Base-by-base conservation (phyloP, 2,888 invertebrate species). In the Chironomus riparius region DNA sequence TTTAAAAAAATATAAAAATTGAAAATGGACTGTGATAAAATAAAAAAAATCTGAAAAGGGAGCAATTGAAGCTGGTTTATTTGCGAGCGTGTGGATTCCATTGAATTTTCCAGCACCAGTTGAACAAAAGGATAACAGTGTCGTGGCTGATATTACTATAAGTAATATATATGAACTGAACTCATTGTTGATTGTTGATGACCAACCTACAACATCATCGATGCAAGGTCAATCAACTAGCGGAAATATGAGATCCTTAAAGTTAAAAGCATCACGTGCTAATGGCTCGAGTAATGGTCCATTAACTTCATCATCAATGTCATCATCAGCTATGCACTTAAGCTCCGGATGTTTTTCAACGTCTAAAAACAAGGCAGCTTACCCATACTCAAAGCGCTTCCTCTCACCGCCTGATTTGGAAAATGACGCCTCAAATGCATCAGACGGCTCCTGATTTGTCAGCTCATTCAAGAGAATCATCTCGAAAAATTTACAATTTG, bases 21-120 rank as follows among this genome's bases (percentile, higher is more conserved):
- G 71, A 76, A 47, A 28, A 28, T 28, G 28, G 38, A 38, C 48
- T 13, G 47, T n/a, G n/a, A n/a, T n/a, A n/a, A 68, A 70, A 47
- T 50, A 76, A 69, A 70, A 69, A 70, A 70, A 70, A 68, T 76
- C 10, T 61, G 1, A 13, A 76, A 77, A 88, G 88, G 94, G 94
- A 77, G 94, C 92, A 38, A 89, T 89, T 80, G 86, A 90, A 82
- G 92, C 93, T 47, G 89, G 90, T 79, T 82, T 93, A 77, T 91
- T 90, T 13, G 91, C 90, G 47, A 93, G 93, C 0, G 90, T 94
- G 21, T 94, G 93, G 94, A 87, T 93, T 79, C 92, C 92, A 38
- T 83, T 90, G 65, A 85, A 85, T 76, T 85, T 85, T 73, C 80
- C 80, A 13, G 80, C 81, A 50, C 47, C 80, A 28, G 70, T 77